phyloP scores from a whole-genome alignment of 2,113 vertebrate genomes.

The Esox niger region DNA sequence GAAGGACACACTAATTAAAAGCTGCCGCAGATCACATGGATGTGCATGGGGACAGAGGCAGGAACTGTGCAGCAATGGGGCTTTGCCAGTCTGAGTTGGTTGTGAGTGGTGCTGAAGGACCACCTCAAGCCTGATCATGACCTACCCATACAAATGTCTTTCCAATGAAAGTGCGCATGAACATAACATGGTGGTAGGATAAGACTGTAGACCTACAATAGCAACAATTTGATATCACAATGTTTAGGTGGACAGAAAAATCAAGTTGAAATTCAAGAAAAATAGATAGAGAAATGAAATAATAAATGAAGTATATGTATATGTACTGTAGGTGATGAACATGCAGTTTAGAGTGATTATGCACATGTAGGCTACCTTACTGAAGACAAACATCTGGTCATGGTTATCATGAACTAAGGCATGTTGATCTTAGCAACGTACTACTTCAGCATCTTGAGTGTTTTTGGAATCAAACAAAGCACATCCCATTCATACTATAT shows the following conservation, averaged over 20 bases:
- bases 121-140: neutral
- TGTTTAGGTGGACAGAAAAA: no score
- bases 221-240: no score
- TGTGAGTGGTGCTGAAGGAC: neutral
- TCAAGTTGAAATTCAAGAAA: no score
- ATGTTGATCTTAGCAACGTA: no score
- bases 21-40: constrained; percentile 75
- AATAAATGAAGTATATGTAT: neutral
- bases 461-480: constrained; percentile 7
- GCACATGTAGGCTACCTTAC: neutral
- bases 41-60: constrained; percentile 25
- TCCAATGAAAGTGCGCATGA: no score
- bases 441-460: neutral
- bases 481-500: constrained; percentile 10
- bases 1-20: constrained; percentile 93
- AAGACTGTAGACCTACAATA: no score
- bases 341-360: neutral
- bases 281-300: no score
- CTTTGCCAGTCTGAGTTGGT: constrained; percentile 1
- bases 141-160: no score
- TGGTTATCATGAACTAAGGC: no score
- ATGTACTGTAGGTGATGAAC: neutral
- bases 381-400: no score
- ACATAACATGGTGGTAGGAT: no score
- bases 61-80: constrained; percentile 25